phyloP scores from a whole-genome alignment of 2,113 vertebrate species.

The Petroica traversi region DNA sequence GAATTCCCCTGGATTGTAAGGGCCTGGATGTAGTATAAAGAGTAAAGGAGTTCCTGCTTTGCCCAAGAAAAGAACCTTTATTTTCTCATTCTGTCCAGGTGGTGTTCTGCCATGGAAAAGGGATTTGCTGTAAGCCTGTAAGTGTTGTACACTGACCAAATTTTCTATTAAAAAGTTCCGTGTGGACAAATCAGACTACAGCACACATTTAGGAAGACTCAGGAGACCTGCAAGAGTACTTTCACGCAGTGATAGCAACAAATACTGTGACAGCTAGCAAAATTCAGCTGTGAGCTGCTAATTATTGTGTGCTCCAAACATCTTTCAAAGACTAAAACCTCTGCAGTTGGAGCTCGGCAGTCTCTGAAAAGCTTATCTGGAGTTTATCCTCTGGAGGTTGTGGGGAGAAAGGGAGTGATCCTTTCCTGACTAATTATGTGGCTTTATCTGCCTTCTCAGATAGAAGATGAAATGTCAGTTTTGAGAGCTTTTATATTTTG shows the following conservation, averaged over 20 bases:
- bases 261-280: slow-evolving; percentile 21
- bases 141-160: neutral
- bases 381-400: neutral
- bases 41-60: neutral
- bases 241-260: slow-evolving; percentile 15
- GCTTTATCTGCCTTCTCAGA: neutral
- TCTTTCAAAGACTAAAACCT: slow-evolving; percentile 2
- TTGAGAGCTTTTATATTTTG: neutral
- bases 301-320: neutral
- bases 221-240: neutral
- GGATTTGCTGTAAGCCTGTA: slow-evolving; percentile 34
- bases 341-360: neutral
- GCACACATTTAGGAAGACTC: neutral
- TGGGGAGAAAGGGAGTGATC: neutral
- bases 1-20: neutral
- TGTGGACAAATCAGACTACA: neutral
- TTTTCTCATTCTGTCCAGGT: slow-evolving; percentile 14
- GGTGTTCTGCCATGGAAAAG: neutral
- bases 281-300: slow-evolving; percentile 6
- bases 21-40: neutral
- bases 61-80: neutral
- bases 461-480: neutral
- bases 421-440: slow-evolving; percentile 1
- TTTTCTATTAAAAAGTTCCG: neutral
- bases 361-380: neutral